Base-by-base conservation (phyloP, 2,797 vertebrate genomes). In the Xiphophorus birchmanni region DNA sequence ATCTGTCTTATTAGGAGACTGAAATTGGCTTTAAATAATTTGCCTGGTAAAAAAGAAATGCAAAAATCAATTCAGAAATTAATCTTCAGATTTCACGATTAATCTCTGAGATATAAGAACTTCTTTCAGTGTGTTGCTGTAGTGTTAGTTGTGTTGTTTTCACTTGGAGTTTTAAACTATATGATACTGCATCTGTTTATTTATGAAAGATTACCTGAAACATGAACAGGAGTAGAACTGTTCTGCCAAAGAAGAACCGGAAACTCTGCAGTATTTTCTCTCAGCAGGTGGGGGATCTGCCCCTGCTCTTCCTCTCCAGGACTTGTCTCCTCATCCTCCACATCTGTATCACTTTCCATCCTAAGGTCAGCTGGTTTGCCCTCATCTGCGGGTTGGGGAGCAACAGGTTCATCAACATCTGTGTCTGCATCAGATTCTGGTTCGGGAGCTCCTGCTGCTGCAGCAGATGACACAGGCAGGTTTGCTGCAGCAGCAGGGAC, bases 151-250 rank as follows among this genome's bases (percentile, higher is more conserved):
- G 4, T 35, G 35, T 12, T 35, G 48, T 37, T 73, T 50, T 11
- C 32, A 32, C 32, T 63, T 63, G 29, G 5, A 32, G 9, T 32
- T 50, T 32, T 73, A 4, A 15, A 73, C 18, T 73, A 6, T 35
- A 37, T 48, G 10, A 1, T 0, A 60, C 8, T 40, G 81, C 2
- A 67, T 75, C 21, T 67, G 8, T 84, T 78, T 29, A 56, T 48
- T n/a, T 12, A 74, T 3, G 42, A 26, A 1, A 9, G 6, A 75
- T 87, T 92, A 95, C 92, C 95, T 93, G 85, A 75, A 15, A 52
- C 1, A 0, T 73, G 83, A n/a, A 90, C 40, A 65, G 95, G 95
- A 47, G 93, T 94, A 13, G 94, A 95, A 79, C 91, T 94, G 58
- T 92, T 93, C 52, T 89, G 89, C 17, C 76, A 75, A n/a, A 15